These are phyloP conservation scores for Emydura subglobosa DNA, from an alignment of 2,113 vertebrate genomes.

Conservation along the genomic window DNA sequence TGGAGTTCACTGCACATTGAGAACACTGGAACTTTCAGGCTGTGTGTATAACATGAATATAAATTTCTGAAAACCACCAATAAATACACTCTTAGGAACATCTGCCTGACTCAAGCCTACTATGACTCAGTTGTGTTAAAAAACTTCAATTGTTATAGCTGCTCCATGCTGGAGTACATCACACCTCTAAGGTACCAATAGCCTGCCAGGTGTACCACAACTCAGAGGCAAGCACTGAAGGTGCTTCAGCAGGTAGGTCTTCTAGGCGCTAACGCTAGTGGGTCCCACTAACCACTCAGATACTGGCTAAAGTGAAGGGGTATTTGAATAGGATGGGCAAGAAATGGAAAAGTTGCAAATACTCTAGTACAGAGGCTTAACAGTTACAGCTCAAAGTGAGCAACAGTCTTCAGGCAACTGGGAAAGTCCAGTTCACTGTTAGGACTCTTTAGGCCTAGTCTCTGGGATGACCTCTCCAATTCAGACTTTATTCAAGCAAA, in stretches of 20 bases:
- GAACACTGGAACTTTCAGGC: neutral
- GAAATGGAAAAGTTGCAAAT: no score
- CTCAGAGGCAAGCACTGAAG: neutral
- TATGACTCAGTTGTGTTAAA: neutral
- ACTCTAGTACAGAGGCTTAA: no score
- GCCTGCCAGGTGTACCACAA: neutral
- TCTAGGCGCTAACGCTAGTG: neutral
- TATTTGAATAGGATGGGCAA: no score
- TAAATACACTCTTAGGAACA: neutral
- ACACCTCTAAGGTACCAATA: neutral
- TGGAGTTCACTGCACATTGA: neutral
- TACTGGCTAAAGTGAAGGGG: no score
- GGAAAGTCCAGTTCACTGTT: no score
- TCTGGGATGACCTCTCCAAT: no score
- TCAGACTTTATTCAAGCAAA: no score
- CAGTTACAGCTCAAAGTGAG: no score
- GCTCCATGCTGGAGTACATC: neutral
- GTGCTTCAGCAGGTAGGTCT: no score
- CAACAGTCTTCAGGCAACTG: no score
- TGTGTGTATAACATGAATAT: neutral
- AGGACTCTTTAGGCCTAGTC: no score
- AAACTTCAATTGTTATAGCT: neutral
- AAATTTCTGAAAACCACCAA: neutral
- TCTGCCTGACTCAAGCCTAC: neutral
- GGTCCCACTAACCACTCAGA: no score